Base-by-base conservation (phyloP, 2,888 invertebrate genomes). In the Orthosia incerta region DNA sequence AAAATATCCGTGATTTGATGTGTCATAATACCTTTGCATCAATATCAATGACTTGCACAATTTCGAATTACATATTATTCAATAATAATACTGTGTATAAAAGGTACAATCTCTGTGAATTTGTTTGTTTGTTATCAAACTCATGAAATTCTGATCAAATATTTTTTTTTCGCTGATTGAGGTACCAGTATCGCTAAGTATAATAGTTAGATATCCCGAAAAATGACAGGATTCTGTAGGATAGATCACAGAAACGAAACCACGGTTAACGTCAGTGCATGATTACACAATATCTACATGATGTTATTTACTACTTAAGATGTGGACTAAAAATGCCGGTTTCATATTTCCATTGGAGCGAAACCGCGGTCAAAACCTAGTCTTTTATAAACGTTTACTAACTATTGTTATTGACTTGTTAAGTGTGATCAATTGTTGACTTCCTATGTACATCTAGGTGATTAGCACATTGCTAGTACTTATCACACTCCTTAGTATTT, bases 401-500 rank as follows among this genome's bases (percentile, higher is more conserved):
- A 23, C 31, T 60, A 75, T 60, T 50, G 18, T 50, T 50, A 53
- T 74, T 55, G 11, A 57, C 7, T 31, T 45, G 20, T 26, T 16
- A n/a, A n/a, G 16, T 20, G 48, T 18, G 55, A 74, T 31, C 18
- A 56, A 4, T 39, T 46, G 50, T 51, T 2, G 12, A 51, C 50
- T 79, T 76, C 53, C 65, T 39, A n/a, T 48, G 51, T 59, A 71
- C 56, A 57, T 62, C 12, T 16, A 20, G 16, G 4, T 31, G n/a
- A 55, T 76, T 76, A 76, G 53, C 79, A 79, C 53, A 16, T 45
- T 3, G n/a, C n/a, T 53, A 23, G 23, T 60, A 73, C 15, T n/a
- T 26, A 26, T 51, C 57, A 12, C 39, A 50, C 39, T 39, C 3
- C 15, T 65, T 65, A 65, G 59, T 73, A 65, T 60, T 46, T 5